Base-by-base conservation (phyloP, 2,113 vertebrate species). In the Pipra filicauda region DNA sequence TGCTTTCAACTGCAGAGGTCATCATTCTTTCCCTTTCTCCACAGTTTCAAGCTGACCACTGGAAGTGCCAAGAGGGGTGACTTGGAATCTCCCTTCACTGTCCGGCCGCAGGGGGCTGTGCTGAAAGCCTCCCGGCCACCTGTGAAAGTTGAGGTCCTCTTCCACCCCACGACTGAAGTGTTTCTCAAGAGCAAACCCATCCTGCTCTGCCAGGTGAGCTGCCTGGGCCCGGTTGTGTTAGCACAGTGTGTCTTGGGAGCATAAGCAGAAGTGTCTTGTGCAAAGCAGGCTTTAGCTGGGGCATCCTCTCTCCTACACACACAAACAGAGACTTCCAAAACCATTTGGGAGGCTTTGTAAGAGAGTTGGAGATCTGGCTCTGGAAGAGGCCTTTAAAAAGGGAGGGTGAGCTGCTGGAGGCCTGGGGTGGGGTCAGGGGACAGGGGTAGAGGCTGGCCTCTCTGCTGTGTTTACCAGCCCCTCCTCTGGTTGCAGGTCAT, bases 201-300 rank as follows among this genome's bases (percentile, higher is more conserved):
- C 93, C 95, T 99, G 46, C 82, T 62, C 24, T 99, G 99, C 94
- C 98, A 99, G 97, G 99, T 99, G 89, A 96, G 97, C 61, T 26
- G 39, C 22, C 43, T 23, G 33, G 44, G 69, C n/a, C 27, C 18
- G 51, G 55, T 2, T 7, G 13, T 20, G 44, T 23, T 35, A 41
- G 11, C 65, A 59, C 59, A 18, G 8, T 2, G 1, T 7, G 15
- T 12, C 55, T 39, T 19, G 70, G 23, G 46, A 66, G n/a, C 0
- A 0, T 19, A 13, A 61, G 39, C 20, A 73, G 2, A 7, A 1
- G 6, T 44, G 23, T 59, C 59, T 74, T 24, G 41, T 72, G 54
- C 62, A 46, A 86, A 54, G 46, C 46, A 19, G 23, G 12, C 8
- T 71, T 87, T 31, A 64, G 13, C 43, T 55, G 39, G 24, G 30